Evolutionary conservation across 2,888 invertebrate genomes (phyloP).

Genomic region (Caenorhabditis plicata): DNA sequence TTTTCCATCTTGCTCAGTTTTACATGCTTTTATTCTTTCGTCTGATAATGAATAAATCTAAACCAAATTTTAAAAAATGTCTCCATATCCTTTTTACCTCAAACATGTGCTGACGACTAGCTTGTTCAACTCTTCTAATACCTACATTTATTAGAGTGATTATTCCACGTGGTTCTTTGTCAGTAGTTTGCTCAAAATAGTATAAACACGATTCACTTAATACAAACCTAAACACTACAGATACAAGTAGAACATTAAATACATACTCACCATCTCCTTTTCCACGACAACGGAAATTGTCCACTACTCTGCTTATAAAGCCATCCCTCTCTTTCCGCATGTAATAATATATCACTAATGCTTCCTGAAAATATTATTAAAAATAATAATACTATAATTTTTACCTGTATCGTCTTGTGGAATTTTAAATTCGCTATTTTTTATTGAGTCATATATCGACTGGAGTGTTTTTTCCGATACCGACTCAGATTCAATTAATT

Average conservation of each 20-base stretch:
- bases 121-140: constrained; percentile 37
- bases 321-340: constrained; percentile 49
- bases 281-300: constrained; percentile 51
- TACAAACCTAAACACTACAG: constrained; percentile 36
- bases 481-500: constrained; percentile 14
- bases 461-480: constrained; percentile 2
- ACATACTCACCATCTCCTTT: constrained; percentile 41
- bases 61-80: neutral
- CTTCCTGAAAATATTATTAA: too few species aligned
- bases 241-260: neutral
- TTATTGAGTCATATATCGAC: constrained; percentile 7
- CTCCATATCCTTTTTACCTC: constrained; percentile 27
- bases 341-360: constrained; percentile 22
- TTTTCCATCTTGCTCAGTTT: constrained; percentile 77
- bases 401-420: constrained; percentile 28
- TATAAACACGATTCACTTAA: constrained; percentile 46
- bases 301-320: constrained; percentile 50
- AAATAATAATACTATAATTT: too few species aligned
- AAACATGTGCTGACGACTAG: constrained; percentile 44
- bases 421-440: constrained; percentile 21
- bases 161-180: constrained; percentile 47
- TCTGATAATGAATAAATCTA: constrained; percentile 48
- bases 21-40: constrained; percentile 49
- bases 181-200: constrained; percentile 46
- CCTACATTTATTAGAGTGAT: constrained; percentile 51